These are phyloP conservation scores for Bothrops jararaca DNA, from an alignment of 2,113 vertebrate genomes.

Conservation along the genomic window DNA sequence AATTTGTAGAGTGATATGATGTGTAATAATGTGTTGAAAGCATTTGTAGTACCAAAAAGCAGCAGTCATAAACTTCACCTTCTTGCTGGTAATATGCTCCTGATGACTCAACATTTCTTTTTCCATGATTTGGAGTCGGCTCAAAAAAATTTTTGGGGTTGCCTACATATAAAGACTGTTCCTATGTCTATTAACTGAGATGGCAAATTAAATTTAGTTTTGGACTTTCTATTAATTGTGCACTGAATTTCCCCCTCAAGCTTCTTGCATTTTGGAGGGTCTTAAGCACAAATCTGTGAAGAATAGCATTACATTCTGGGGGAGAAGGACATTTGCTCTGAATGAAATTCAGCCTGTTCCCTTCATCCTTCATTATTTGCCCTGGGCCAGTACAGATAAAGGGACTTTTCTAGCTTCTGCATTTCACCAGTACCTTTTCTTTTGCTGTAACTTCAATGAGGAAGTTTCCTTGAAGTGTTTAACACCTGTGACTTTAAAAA, in stretches of 20 bases:
- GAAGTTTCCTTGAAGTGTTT: not conserved
- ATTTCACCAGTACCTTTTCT: conserved; percentile 47
- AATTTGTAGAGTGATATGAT: not conserved
- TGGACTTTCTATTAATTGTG: not conserved
- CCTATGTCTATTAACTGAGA: not conserved
- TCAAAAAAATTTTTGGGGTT: not conserved
- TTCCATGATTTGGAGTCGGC: not conserved
- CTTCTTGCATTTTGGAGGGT: not conserved
- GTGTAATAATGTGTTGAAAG: not conserved
- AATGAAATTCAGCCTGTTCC: not conserved
- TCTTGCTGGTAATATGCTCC: not conserved
- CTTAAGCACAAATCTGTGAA: not conserved
- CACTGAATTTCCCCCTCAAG: not conserved
- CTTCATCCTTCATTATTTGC: not conserved
- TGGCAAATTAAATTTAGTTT: not conserved
- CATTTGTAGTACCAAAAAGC: not conserved
- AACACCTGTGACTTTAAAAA: not conserved
- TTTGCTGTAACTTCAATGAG: conserved; percentile 19
- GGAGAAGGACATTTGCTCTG: rapidly evolving
- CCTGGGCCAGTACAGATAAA: conserved; percentile 32
- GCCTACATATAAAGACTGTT: not conserved
- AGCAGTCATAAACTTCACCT: not conserved
- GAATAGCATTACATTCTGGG: not conserved
- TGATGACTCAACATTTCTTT: not conserved
- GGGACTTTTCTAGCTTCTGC: conserved; percentile 31